These are phyloP conservation scores for Leucopsar rothschildi DNA, from an alignment of 2,113 vertebrate species.

Conservation along the genomic window DNA sequence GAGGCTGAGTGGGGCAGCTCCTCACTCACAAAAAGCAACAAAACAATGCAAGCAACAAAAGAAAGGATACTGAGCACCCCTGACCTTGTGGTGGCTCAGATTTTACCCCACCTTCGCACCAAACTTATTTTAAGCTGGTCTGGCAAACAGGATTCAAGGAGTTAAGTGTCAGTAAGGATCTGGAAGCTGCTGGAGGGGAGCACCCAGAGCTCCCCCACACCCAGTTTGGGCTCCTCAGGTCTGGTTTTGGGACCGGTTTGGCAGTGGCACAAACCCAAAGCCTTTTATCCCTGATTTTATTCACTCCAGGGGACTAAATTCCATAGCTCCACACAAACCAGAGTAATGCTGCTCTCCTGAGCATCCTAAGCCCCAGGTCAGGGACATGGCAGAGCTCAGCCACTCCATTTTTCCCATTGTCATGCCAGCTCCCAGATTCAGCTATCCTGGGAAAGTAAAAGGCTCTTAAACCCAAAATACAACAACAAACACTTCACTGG, in stretches of 20 bases:
- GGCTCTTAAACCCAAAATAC: not conserved
- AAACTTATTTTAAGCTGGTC: not conserved
- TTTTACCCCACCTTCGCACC: not conserved
- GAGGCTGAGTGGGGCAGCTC: not conserved
- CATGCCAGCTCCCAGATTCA: not conserved
- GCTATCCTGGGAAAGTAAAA: fast-evolving
- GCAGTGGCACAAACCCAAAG: not conserved
- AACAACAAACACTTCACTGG: fast-evolving
- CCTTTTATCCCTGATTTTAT: not conserved
- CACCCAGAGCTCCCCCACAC: not conserved
- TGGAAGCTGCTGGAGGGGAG: not conserved
- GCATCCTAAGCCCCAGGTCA: not conserved
- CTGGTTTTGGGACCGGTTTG: not conserved
- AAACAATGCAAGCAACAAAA: not conserved
- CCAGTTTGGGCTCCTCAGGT: not conserved
- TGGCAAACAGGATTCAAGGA: not conserved
- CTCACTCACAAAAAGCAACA: not conserved
- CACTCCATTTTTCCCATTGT: too few relatives aligned
- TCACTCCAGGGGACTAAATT: not conserved
- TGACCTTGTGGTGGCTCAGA: not conserved
- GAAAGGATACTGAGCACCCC: fast-evolving
- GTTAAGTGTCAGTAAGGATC: fast-evolving
- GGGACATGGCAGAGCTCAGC: not conserved
- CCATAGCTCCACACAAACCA: not conserved
- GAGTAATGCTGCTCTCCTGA: not conserved